Evolutionary conservation across 2,888 invertebrate species (phyloP).

Genomic region (Adela reaumurella): DNA sequence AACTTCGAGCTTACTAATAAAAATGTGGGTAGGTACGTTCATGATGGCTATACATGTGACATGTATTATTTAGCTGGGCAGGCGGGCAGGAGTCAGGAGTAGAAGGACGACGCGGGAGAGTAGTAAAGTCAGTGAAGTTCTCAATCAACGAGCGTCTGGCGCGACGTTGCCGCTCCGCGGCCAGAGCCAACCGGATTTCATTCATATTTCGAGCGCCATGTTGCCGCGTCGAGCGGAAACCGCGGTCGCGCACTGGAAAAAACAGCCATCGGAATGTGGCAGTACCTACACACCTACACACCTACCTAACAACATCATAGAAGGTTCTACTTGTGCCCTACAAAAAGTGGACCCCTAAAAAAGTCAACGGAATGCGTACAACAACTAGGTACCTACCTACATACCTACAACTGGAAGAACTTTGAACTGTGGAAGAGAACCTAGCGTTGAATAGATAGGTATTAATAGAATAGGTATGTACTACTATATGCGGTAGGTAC

Average conservation of each 20-base stretch:
- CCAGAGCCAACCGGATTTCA: constrained; percentile 51
- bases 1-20: no score
- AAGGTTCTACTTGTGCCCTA: constrained; percentile 44
- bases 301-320: no score
- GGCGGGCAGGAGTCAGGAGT: no score
- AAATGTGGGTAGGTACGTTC: no score
- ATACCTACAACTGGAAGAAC: no score
- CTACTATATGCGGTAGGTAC: no score
- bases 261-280: constrained; percentile 52
- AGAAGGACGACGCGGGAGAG: constrained; percentile 35
- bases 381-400: not conserved
- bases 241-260: constrained; percentile 54
- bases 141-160: constrained; percentile 50
- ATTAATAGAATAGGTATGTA: no score
- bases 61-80: no score
- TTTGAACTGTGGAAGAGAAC: no score
- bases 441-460: no score
- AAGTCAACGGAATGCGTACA: constrained; percentile 13
- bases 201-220: constrained; percentile 52
- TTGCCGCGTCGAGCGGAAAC: constrained; percentile 55
- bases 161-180: constrained; percentile 49
- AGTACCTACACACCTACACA: constrained; percentile 50
- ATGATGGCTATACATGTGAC: no score
- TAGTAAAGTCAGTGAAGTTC: constrained; percentile 40
- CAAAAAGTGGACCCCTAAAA: constrained; percentile 29